phyloP scores from a whole-genome alignment of 2,888 invertebrate genomes.

The Melipona beecheii region DNA sequence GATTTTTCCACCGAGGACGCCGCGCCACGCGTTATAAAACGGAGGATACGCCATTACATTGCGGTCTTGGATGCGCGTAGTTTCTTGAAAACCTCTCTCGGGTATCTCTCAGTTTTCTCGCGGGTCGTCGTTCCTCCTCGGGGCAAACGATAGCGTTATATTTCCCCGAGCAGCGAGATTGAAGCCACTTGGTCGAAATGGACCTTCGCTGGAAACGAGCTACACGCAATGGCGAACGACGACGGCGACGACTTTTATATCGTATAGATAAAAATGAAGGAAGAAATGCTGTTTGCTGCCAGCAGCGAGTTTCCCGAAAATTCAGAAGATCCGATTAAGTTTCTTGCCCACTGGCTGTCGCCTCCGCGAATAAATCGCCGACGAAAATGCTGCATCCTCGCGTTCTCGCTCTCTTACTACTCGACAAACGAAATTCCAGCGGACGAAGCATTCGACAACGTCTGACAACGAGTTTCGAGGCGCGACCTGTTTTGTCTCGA shows the following conservation, averaged over 20 bases:
- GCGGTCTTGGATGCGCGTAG: background rate
- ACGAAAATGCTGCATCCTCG: too few relatives aligned
- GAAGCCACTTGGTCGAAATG: constrained; percentile 16
- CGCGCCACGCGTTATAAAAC: background rate
- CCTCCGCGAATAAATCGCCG: too few relatives aligned
- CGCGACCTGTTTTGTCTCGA: too few relatives aligned
- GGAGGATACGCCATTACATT: background rate
- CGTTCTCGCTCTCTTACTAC: too few relatives aligned
- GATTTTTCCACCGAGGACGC: background rate
- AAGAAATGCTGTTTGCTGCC: too few relatives aligned
- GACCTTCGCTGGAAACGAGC: background rate
- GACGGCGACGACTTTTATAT: constrained; percentile 39
- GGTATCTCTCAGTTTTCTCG: background rate
- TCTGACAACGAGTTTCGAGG: too few relatives aligned
- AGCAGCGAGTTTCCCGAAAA: background rate
- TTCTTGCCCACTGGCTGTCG: background rate
- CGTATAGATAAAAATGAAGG: constrained; percentile 11
- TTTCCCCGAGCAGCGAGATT: constrained; percentile 36
- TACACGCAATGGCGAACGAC: constrained; percentile 39
- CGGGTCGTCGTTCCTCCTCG: background rate
- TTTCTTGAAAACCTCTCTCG: background rate
- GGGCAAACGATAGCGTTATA: constrained; percentile 16
- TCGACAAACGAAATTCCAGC: too few relatives aligned
- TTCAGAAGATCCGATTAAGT: background rate
- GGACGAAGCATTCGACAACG: too few relatives aligned